Evolutionary conservation across 2,797 vertebrate genomes (phyloP), one percentile per base, ranked within the genome.

Genomic region (Myripristis murdjan): DNA sequence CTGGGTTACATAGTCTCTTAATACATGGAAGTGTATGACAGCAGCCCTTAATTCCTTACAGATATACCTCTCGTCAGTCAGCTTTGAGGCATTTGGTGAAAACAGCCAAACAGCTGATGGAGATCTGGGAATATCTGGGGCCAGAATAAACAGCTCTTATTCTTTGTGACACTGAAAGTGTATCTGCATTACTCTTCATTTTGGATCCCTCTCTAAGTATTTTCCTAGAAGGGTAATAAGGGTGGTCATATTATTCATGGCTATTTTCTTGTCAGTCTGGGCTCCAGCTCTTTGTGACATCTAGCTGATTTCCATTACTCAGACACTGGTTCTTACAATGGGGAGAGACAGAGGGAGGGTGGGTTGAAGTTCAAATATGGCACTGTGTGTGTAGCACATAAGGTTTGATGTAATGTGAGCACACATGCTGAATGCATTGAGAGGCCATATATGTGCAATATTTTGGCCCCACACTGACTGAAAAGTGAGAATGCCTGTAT

Each of bases 261-360:
- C 88, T 71, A 93, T 95, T 95, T 94, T 93, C 92, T 77, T 94
- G 93, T 94, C 94, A 93, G 86, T 90, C 87, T 68, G 60, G 70
- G 83, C 82, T 82, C 75, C 65, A 76, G 70, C 85, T 86, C 75
- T 86, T 78, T 63, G 77, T 89, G 89, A 91, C 83, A 86, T 91
- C 71, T 61, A 89, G 83, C 81, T 83, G 90, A 91, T 91, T 89
- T 90, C 86, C 77, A 91, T 90, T 83, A 83, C 85, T 83, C 83
- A 83, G 74, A 74, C 86, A 22, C 82, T 64, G 78, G 67, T 43
- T 79, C 73, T 62, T 60, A 80, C 41, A 72, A 92, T 82, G 37
- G 57, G 79, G 77, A 81, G 73, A 81, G 87, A 90, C 84, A 86
- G 58, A 55, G 35, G 33, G 64, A 75, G 85, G 87, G 77, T 86